Percentiles rank a stretch among this genome's conserved stretches.
Evolutionary conservation across 1,140 invertebrate genomes (phyloP).

Genomic region (Bombus polaris): DNA sequence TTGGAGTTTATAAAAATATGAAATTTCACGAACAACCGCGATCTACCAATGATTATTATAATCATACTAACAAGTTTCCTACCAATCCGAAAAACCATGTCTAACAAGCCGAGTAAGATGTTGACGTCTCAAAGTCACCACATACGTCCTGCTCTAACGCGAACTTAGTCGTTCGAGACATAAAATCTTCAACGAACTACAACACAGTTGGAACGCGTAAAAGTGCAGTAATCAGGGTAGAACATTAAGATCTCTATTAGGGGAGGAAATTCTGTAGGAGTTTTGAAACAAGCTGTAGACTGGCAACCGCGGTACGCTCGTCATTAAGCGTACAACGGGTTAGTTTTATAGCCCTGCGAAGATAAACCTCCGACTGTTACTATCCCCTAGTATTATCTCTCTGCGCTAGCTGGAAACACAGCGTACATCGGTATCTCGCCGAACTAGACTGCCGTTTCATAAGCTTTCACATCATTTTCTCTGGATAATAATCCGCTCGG

Average conservation of each 20-base stretch:
- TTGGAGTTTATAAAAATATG: neutral
- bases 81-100: neutral
- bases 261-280: constrained; percentile 33
- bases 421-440: constrained; percentile 58
- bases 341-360: constrained; percentile 70
- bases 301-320: constrained; percentile 22
- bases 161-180: neutral
- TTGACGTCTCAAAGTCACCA: neutral
- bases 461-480: constrained; percentile 71
- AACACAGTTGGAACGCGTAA: neutral
- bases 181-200: neutral
- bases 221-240: constrained; percentile 22
- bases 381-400: constrained; percentile 66
- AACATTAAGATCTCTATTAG: constrained; percentile 35
- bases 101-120: neutral
- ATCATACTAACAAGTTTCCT: too few relatives aligned
- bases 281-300: constrained; percentile 64
- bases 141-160: neutral
- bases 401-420: constrained; percentile 57
- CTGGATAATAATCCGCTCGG: constrained; percentile 51
- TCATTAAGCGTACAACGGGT: constrained; percentile 65
- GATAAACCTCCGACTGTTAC: constrained; percentile 70
- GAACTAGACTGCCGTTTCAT: constrained; percentile 67
- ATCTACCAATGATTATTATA: too few relatives aligned
- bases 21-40: neutral